Evolutionary conservation across 2,888 invertebrate species (phyloP).

Genomic region (Leptopilina syphax): DNA sequence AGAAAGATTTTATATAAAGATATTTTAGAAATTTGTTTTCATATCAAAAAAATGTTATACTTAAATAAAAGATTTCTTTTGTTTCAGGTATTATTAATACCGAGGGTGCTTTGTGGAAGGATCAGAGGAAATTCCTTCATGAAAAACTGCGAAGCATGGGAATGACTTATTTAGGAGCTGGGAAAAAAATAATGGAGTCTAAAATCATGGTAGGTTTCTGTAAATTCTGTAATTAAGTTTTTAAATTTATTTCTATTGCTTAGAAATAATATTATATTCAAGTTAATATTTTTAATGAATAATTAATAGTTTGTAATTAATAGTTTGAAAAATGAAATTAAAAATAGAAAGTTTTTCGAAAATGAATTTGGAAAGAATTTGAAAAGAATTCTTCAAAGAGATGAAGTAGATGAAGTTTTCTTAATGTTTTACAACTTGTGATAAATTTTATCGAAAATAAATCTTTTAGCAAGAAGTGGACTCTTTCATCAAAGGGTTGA

Average conservation of each 20-base stretch:
- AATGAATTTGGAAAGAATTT: too few relatives aligned
- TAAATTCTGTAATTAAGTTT: too few relatives aligned
- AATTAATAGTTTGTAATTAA: too few relatives aligned
- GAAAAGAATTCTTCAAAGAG: too few relatives aligned
- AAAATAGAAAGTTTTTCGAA: too few relatives aligned
- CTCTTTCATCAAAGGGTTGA: conserved; percentile 83
- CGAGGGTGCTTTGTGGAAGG: conserved; percentile 93
- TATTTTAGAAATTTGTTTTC: too few relatives aligned
- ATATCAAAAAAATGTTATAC: too few relatives aligned
- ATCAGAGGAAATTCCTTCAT: conserved; percentile 91
- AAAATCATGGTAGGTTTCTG: conserved; percentile 86
- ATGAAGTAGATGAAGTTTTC: too few relatives aligned
- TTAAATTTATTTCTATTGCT: not conserved
- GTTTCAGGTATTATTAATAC: conserved; percentile 91
- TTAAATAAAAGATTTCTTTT: not conserved
- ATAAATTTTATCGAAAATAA: not conserved
- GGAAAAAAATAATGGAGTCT: conserved; percentile 89
- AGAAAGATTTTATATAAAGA: too few relatives aligned
- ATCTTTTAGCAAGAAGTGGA: conserved; percentile 83
- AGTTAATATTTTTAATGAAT: too few relatives aligned
- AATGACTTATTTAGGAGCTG: conserved; percentile 90
- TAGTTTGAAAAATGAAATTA: too few relatives aligned
- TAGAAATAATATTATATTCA: not conserved
- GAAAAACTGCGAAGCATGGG: conserved; percentile 91
- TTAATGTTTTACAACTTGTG: too few relatives aligned